Base-by-base conservation (phyloP, 2,113 vertebrate genomes). In the Fulica atra region DNA sequence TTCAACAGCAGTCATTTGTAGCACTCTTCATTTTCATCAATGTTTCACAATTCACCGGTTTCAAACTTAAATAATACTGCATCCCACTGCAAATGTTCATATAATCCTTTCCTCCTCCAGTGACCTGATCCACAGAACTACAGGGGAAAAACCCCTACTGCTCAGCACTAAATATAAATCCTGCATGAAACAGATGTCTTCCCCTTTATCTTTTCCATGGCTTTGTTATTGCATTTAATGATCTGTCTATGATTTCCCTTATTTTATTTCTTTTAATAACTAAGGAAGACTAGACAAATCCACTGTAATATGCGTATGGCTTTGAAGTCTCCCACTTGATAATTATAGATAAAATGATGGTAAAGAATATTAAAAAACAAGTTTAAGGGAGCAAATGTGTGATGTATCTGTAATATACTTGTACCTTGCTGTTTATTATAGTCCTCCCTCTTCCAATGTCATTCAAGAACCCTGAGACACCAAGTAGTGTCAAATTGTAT, bases 81-180 rank as follows among this genome's bases (percentile, higher is more conserved):
- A 72, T 56, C 69, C 86, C 61, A 85, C 72, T 89, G 79, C 79
- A 96, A 90, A 85, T 69, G 77, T 88, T 90, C 88, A 38, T 83
- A 31, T 90, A 56, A 96, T 92, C 85, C 76, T 78, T 71, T 92
- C 40, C 54, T 85, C 35, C 40, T 85, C 64, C 70, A 54, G 61
- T 56, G 70, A 81, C 85, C 85, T 63, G 86, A 86, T 88, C 96
- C 90, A 54, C 79, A 87, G 69, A 89, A 64, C 66, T 92, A 84
- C 60, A 51, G 44, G 70, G 70, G 33, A 17, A 92, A 87, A 81
- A 10, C 31, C 42, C 86, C 56, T 36, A 82, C 72, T 70, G 88
- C 89, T 94, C 89, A 87, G 48, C 79, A 79, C 90, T 94, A 95
- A 93, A 92, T 92, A 97, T 94, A 96, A 96, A 97, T 97, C 79